Conservation (phyloP, 2,113 vertebrate species). For the Anguilla rostrata region DNA sequence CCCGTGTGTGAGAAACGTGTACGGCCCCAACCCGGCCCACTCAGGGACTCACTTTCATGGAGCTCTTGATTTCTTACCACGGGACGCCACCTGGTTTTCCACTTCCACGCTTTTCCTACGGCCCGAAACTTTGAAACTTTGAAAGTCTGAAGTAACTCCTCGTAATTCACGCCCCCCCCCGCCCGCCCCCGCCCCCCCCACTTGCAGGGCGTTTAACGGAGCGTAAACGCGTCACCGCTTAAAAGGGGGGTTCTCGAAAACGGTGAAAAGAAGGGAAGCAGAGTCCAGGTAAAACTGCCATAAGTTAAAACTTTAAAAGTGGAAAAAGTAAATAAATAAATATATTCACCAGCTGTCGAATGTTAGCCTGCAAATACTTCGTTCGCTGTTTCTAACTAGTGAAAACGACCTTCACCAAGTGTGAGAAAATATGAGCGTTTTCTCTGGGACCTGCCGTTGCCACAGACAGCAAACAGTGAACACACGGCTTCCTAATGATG, state of each 20-base stretch:
- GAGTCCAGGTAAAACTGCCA: neutral
- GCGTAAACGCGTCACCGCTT: neutral
- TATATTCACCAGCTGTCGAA: too few species aligned
- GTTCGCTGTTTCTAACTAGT: neutral
- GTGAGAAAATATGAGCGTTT: neutral
- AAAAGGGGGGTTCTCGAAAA: neutral
- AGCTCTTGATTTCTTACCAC: too few species aligned
- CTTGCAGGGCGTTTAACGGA: slow-evolving; percentile 23
- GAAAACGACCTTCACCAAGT: neutral
- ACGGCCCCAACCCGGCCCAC: too few species aligned
- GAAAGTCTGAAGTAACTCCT: neutral
- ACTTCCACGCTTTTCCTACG: slow-evolving; percentile 29
- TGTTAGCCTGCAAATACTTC: neutral
- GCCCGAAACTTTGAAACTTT: slow-evolving; percentile 38
- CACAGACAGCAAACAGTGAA: neutral
- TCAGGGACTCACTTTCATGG: too few species aligned
- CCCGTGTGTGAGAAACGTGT: too few species aligned
- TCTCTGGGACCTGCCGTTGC: neutral
- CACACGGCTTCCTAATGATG: neutral
- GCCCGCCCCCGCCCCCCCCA: neutral
- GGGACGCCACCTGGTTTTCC: slow-evolving; percentile 61
- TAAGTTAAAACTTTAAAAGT: too few species aligned
- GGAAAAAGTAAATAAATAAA: too few species aligned
- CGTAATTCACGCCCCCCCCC: slow-evolving; percentile 39
- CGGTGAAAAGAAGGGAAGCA: neutral